Evolutionary conservation across 2,888 invertebrate species (phyloP), one percentile per base, ranked within the genome.

Genomic region (Drosophila monieri): DNA sequence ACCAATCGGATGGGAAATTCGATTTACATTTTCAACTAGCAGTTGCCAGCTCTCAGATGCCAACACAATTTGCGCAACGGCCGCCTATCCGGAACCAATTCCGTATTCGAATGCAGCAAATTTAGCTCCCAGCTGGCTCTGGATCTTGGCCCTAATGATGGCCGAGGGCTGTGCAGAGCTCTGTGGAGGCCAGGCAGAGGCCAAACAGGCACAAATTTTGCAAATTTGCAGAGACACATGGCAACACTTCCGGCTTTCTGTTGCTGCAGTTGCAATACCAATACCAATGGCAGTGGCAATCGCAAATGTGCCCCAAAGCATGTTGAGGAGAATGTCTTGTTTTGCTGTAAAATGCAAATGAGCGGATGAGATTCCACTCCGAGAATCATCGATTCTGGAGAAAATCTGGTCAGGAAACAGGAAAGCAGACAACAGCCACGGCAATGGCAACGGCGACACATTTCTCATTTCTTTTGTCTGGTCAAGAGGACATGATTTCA

Each of bases 201-300:
- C 84, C 70, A 67, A 77, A 39, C 39, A 41, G 39, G 10, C 35
- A 35, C 35, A n/a, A 78, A 78, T 71, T 76, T 68, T 54, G 60
- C 80, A 84, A 86, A 83, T 79, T 70, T 72, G 74, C 74, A 74
- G 67, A 61, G 77, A 74, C 77, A 77, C 71, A 75, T 54, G 80
- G 75, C 77, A 76, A 76, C 85, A 81, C 74, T 87, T 81, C 81
- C 81, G 85, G 79, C 62, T 71, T 61, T 43, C 30, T 72, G 72
- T 59, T 51, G 60, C 27, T 43, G 27, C 37, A 66, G 57, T 53
- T 62, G 76, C 65, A 66, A 39, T 53, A 43, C 54, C 49, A 37
- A 51, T 55, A 25, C 25, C 37, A 39, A 10, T 10, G 44, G 35
- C 25, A 46, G 8, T n/a, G 39, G 9, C 39, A 39, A 41, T 18